Conservation (phyloP, 2,888 invertebrate genomes). For the Eucriotettix oculatus region DNA sequence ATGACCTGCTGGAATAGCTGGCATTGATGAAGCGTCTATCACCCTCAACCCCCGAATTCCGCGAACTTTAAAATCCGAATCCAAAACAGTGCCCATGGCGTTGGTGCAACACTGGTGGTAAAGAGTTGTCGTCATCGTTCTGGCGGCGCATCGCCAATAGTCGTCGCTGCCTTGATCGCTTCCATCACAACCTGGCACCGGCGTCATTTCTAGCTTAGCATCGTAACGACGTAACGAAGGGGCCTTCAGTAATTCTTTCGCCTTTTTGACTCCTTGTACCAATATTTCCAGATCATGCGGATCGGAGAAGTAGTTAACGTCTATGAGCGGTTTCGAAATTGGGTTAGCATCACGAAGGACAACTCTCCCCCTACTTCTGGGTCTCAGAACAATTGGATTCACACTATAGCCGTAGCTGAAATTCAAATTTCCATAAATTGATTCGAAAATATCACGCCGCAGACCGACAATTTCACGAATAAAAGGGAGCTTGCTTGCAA, state of each 20-base stretch:
- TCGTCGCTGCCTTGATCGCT: slow-evolving; percentile 10
- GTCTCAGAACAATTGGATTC: too few relatives aligned
- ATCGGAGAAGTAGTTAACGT: slow-evolving; percentile 42
- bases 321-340: not conserved
- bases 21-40: not conserved
- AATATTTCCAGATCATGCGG: slow-evolving; percentile 39
- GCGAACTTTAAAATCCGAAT: not conserved
- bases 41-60: not conserved
- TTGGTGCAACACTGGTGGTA: slow-evolving; percentile 14
- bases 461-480: too few relatives aligned
- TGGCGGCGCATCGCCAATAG: slow-evolving; percentile 19
- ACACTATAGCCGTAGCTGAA: too few relatives aligned
- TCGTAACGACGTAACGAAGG: slow-evolving; percentile 5
- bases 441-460: too few relatives aligned
- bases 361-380: too few relatives aligned
- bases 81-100: not conserved
- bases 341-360: too few relatives aligned
- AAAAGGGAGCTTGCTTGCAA: too few relatives aligned
- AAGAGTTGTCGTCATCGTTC: slow-evolving; percentile 15
- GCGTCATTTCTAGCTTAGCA: slow-evolving; percentile 6
- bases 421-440: too few relatives aligned
- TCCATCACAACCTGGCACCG: not conserved
- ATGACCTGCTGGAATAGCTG: not conserved
- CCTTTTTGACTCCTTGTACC: slow-evolving; percentile 44
- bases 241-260: slow-evolving; percentile 16